Evolutionary conservation across 2,888 invertebrate genomes (phyloP).

Genomic region (Agrochola lota): DNA sequence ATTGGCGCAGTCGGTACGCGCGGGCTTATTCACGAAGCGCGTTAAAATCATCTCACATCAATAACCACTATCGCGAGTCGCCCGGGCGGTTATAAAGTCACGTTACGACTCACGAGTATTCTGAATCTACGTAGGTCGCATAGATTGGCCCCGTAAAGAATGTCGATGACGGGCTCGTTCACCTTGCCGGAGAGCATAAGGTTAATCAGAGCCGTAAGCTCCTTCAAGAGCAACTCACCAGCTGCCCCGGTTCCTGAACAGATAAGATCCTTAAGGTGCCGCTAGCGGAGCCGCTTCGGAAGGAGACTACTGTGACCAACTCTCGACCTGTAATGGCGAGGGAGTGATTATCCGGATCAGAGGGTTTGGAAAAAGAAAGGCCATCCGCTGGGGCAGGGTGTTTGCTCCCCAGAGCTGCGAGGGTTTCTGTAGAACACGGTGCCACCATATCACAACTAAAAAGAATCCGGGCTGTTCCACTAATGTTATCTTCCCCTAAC

Average conservation of each 20-base stretch:
- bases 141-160: too few species aligned
- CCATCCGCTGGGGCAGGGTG: background rate
- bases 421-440: background rate
- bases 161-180: too few species aligned
- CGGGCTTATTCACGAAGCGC: too few species aligned
- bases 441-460: background rate
- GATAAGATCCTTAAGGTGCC: background rate
- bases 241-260: background rate
- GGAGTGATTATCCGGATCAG: background rate
- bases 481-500: too few species aligned
- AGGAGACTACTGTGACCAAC: background rate
- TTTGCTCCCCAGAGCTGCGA: background rate
- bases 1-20: too few species aligned
- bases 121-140: background rate
- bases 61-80: background rate
- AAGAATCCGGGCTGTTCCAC: too few species aligned
- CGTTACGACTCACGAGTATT: background rate
- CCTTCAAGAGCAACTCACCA: background rate
- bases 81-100: background rate
- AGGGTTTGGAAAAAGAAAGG: background rate
- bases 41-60: background rate
- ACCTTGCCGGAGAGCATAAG: too few species aligned
- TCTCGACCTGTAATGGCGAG: background rate
- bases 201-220: too few species aligned
- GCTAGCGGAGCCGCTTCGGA: too few species aligned